A percentile compares a stretch with the other conserved stretches of the same genome.
These are phyloP conservation scores for Eptatretus atami DNA, from an alignment of 2,797 vertebrate species.

Conservation along the genomic window DNA sequence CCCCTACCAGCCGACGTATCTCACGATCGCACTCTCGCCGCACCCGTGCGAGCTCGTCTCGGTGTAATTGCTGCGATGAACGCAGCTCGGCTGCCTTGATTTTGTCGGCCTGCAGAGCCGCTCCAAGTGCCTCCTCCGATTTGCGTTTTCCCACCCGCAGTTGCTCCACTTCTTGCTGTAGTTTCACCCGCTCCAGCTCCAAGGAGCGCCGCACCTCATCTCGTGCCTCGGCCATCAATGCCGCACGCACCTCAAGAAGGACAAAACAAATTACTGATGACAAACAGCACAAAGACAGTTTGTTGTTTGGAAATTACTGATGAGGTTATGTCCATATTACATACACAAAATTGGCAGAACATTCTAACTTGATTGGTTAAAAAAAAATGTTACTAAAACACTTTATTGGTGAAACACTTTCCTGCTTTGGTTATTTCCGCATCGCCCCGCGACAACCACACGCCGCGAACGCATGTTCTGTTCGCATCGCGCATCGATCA, in stretches of 20 bases:
- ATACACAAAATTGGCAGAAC: no score
- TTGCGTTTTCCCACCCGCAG: slow-evolving; percentile 36
- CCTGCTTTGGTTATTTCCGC: no score
- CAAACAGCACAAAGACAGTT: no score
- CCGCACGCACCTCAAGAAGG: slow-evolving; percentile 13
- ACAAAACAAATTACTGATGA: no score
- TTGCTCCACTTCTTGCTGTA: slow-evolving; percentile 58
- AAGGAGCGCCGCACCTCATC: slow-evolving; percentile 42
- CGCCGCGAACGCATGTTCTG: no score
- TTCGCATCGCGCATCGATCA: no score
- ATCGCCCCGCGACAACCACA: no score
- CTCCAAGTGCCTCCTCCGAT: slow-evolving; percentile 35
- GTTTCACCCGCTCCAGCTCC: slow-evolving; percentile 43
- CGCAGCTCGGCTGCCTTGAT: slow-evolving; percentile 53
- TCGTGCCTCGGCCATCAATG: slow-evolving; percentile 32
- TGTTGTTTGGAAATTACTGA: no score
- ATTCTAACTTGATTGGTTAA: no score
- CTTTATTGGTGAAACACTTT: no score
- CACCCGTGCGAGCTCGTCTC: slow-evolving; percentile 54
- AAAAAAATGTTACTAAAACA: no score
- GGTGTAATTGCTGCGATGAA: slow-evolving; percentile 55
- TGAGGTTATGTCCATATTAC: no score
- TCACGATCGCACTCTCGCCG: slow-evolving; percentile 71
- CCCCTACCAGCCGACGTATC: slow-evolving; percentile 59
- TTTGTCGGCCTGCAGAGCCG: slow-evolving; percentile 45